Evolutionary conservation across 2,888 invertebrate species (phyloP).

Genomic region (Xiphydria camelus): DNA sequence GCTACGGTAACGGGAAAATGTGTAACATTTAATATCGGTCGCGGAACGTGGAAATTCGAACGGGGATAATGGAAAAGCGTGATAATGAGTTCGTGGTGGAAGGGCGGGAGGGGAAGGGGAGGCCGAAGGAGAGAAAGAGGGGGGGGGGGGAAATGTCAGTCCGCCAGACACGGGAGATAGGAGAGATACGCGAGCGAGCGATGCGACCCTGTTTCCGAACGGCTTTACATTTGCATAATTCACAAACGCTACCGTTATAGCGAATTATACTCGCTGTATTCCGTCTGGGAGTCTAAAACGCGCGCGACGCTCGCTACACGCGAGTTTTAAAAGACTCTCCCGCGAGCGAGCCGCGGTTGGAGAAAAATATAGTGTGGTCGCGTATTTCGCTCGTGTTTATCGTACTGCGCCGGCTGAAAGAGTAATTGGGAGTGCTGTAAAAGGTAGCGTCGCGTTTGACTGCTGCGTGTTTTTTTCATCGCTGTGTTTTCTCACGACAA

Average conservation of each 20-base stretch:
- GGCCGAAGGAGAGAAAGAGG: neutral
- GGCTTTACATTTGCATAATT: constrained; percentile 28
- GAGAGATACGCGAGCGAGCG: constrained; percentile 7
- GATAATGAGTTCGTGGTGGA: constrained; percentile 29
- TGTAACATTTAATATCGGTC: constrained; percentile 23
- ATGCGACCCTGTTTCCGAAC: constrained; percentile 35
- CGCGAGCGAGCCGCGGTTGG: no score
- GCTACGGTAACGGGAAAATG: constrained; percentile 21
- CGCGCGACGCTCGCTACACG: no score
- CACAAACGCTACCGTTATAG: constrained; percentile 21
- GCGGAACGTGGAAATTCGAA: constrained; percentile 34
- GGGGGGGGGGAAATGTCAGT: neutral
- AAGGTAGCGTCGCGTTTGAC: no score
- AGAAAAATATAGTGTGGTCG: no score
- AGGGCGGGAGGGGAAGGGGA: neutral
- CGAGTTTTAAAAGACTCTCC: no score
- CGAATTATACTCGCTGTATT: no score
- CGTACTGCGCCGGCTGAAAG: no score
- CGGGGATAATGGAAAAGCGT: constrained; percentile 42
- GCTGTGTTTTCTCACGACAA: no score
- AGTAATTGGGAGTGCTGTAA: no score
- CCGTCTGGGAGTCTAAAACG: no score
- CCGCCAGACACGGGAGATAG: constrained; percentile 6
- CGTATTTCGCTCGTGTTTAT: no score
- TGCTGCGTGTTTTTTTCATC: no score